Evolutionary conservation across 2,113 vertebrate genomes (phyloP).

Genomic region (Motacilla alba): DNA sequence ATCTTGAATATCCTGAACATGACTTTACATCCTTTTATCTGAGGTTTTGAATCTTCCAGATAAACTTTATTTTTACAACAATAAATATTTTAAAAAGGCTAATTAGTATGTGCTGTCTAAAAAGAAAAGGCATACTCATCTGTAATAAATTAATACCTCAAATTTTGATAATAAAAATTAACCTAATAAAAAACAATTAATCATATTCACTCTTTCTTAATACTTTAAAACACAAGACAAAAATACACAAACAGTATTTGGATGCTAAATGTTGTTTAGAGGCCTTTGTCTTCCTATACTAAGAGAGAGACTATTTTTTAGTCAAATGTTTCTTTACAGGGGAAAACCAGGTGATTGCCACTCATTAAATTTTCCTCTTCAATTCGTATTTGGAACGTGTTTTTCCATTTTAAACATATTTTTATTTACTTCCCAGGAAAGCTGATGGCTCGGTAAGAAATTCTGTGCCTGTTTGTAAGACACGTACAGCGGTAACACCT

Average conservation of each 20-base stretch:
- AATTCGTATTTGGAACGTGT: fast-evolving
- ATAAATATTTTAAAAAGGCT: neutral
- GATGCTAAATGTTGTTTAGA: neutral
- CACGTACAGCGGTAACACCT: neutral
- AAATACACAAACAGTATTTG: neutral
- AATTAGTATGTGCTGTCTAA: neutral
- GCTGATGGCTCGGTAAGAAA: neutral
- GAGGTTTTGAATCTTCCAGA: neutral
- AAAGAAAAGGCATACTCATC: neutral
- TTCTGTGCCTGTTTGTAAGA: neutral
- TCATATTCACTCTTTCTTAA: neutral
- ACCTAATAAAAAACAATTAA: neutral
- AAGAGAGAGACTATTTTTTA: neutral
- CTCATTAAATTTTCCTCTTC: neutral
- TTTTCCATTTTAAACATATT: neutral
- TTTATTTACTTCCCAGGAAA: neutral
- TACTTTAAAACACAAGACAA: neutral
- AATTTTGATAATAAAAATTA: neutral
- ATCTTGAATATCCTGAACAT: neutral
- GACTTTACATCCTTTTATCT: neutral
- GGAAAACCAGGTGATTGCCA: neutral
- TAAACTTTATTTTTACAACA: neutral
- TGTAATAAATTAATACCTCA: neutral
- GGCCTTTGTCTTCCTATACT: neutral
- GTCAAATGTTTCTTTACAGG: neutral